A percentile compares a stretch with the other conserved stretches of the same genome.
phyloP scores from a whole-genome alignment of 2,797 vertebrate genomes.

The Schizopygopsis pylzovi region DNA sequence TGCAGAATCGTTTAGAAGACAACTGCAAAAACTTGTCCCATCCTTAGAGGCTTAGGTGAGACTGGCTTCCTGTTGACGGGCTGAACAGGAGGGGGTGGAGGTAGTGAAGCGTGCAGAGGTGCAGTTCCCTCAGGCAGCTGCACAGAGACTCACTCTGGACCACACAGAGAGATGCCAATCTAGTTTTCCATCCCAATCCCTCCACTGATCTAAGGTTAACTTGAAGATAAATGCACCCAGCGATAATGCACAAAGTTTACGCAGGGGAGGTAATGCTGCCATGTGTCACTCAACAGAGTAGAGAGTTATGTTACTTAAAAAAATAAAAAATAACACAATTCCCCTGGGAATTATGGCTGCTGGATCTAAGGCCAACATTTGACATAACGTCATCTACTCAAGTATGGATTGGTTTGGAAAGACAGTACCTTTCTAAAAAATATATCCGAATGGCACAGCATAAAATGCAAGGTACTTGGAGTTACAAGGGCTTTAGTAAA shows the following conservation, averaged over 20 bases:
- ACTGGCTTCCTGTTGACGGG: conserved; percentile 52
- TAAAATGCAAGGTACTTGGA: conserved; percentile 34
- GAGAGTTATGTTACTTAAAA: conserved; percentile 23
- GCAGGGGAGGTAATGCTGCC: conserved; percentile 51
- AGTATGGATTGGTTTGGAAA: neutral
- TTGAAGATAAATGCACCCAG: conserved; percentile 58
- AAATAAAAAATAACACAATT: neutral
- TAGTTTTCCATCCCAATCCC: conserved; percentile 66
- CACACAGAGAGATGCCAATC: conserved; percentile 85
- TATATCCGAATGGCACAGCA: neutral
- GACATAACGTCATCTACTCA: neutral
- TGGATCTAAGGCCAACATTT: conserved; percentile 8
- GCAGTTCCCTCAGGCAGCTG: conserved; percentile 78
- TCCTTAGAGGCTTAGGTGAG: conserved; percentile 36
- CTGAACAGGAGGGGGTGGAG: conserved; percentile 63
- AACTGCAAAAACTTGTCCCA: conserved; percentile 30
- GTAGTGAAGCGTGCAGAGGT: conserved; percentile 81
- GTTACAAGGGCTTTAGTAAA: conserved; percentile 43
- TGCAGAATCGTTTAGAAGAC: neutral
- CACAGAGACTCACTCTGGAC: conserved; percentile 76
- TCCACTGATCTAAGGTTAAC: conserved; percentile 63
- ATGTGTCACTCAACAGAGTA: conserved; percentile 57
- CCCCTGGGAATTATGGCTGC: neutral
- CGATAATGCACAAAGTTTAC: conserved; percentile 43
- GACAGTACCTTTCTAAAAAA: conserved; percentile 9